Conservation (phyloP, 2,797 vertebrate genomes). For the Lagocephalus sceleratus region DNA sequence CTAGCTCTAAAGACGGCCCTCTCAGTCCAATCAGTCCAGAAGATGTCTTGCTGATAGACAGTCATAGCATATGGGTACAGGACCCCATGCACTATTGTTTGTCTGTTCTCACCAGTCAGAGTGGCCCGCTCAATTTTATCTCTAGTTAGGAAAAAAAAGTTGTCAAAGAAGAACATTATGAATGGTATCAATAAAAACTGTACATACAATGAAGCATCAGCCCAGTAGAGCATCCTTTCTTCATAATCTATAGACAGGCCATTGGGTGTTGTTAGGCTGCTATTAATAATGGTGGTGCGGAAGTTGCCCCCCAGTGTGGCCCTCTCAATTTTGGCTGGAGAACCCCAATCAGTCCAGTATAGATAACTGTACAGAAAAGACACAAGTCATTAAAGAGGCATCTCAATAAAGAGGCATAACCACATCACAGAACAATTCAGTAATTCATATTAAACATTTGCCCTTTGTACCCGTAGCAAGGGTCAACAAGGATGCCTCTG, state of each 20-base stretch:
- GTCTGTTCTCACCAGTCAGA: constrained; percentile 80
- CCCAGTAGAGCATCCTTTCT: constrained; percentile 89
- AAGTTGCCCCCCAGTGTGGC: constrained; percentile 91
- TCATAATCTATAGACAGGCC: constrained; percentile 88
- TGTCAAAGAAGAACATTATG: not conserved
- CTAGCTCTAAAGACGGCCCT: constrained; percentile 82
- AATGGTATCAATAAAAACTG: not conserved
- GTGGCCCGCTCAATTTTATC: constrained; percentile 86
- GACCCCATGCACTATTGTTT: constrained; percentile 80
- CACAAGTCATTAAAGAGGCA: not conserved
- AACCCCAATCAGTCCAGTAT: constrained; percentile 92
- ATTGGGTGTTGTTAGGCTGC: constrained; percentile 82
- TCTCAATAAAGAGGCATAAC: not conserved
- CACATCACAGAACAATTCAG: not conserved
- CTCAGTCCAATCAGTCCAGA: constrained; percentile 90
- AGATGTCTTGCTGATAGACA: constrained; percentile 87
- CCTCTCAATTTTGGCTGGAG: constrained; percentile 88
- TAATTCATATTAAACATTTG: too few relatives aligned
- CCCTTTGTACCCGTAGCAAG: constrained; percentile 84
- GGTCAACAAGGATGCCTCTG: constrained; percentile 85
- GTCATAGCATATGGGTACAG: constrained; percentile 83
- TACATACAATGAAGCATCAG: constrained; percentile 84
- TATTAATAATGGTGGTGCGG: constrained; percentile 81
- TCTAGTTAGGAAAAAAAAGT: constrained; percentile 31
- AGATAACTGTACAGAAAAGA: constrained; percentile 78